Evolutionary conservation across 2,888 invertebrate genomes (phyloP), one percentile per base, ranked within the genome.

Genomic region (Nomada ferruginata): DNA sequence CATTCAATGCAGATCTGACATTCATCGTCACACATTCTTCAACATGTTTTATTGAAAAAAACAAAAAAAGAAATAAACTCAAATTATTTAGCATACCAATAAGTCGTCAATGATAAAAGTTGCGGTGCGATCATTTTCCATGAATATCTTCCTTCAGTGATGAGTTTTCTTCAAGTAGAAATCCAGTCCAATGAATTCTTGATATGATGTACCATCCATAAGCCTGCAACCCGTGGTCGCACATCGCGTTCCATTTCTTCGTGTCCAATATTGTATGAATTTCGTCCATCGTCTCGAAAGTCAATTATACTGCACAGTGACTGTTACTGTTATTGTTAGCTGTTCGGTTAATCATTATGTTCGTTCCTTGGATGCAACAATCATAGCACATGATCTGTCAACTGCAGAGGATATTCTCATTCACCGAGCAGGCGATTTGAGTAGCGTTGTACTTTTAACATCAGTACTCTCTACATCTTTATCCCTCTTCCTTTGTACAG

Each of bases 381-480:
- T 44, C 18, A 13, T 15, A 18, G 13, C 9, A 1, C 9, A 13
- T n/a, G 74, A 59, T 74, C 65, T n/a, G 76, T 47, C 23, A 71
- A 47, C n/a, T 61, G 36, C n/a, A 29, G 52, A 66, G 23, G 23
- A n/a, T 42, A 66, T 65, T 76, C 50, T 44, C 60, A 53, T 74
- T 63, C 76, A 75, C 77, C 80, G 84, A 82, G 75, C 73, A 10
- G 57, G n/a, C 44, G 42, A 53, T 74, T 79, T 63, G 53, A 78
- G 82, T 76, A 79, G 71, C 77, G 79, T 90, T 90, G 90, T 90
- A 90, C 90, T 90, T 84, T 89, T 83, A 81, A 83, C 84, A 90
- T 90, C 90, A 87, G 90, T 87, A 90, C 90, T 90, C 90, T 90
- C 90, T 85, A 85, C 82, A 60, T 88, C 81, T 85, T 79, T 23